Evolutionary conservation across 2,888 invertebrate genomes (phyloP).

Genomic region (Scotopteryx bipunctaria): DNA sequence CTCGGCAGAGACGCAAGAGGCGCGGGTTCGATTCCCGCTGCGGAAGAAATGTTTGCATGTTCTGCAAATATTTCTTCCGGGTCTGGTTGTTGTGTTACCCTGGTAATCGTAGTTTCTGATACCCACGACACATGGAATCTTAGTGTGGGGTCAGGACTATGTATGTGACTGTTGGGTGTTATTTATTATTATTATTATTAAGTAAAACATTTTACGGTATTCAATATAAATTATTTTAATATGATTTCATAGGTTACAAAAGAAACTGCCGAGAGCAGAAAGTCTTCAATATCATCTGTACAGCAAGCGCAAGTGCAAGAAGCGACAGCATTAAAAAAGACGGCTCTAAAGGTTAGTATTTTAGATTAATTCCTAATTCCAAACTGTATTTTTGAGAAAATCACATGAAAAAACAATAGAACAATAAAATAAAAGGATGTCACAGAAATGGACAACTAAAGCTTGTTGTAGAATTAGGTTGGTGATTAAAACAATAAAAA

Average conservation of each 20-base stretch:
- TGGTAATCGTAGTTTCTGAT: too few species aligned
- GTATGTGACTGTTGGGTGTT: too few species aligned
- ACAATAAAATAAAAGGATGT: neutral
- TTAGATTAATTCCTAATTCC: neutral
- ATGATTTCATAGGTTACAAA: conserved; percentile 61
- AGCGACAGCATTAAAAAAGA: conserved; percentile 64
- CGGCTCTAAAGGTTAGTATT: conserved; percentile 64
- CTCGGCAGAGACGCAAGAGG: too few species aligned
- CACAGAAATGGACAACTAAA: too few species aligned
- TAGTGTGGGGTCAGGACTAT: too few species aligned
- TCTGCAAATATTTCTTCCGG: too few species aligned
- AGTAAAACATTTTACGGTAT: neutral
- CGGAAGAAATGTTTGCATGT: too few species aligned
- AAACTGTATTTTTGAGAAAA: conserved; percentile 7
- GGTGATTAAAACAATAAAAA: neutral
- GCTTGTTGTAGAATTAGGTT: too few species aligned
- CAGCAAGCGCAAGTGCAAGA: conserved; percentile 66
- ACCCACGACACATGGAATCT: too few species aligned
- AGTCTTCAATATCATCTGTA: conserved; percentile 70
- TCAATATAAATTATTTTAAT: neutral
- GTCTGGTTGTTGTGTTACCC: too few species aligned
- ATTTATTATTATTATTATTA: too few species aligned
- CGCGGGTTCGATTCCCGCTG: too few species aligned
- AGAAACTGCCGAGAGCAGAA: conserved; percentile 77
- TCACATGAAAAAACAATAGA: neutral